Evolutionary conservation across 1,140 invertebrate species (phyloP), one percentile per base, ranked within the genome.

Genomic region (Caenorhabditis elegans): DNA sequence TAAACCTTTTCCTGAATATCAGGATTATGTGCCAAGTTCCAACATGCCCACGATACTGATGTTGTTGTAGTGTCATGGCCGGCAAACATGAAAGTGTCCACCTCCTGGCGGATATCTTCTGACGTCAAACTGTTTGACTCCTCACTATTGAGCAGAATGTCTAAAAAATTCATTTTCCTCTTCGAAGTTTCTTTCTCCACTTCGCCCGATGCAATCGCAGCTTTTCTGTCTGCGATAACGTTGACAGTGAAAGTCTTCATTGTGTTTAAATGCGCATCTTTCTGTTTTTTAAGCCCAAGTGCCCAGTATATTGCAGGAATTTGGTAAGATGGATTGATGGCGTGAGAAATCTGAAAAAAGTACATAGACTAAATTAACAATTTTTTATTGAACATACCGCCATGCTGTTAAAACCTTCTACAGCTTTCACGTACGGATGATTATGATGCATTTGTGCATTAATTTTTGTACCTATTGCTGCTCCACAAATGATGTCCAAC

Each of bases 11-110:
- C 92, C 91, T 95, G 93, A 36, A 92, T 87, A n/a, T 90, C 90
- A 80, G 90, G 90, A 36, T 91, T 88, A 26, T 87, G 83, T 2
- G 90, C 89, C 11, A 92, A 90, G 8, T 92, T 88, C 91, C 90
- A 91, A n/a, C 89, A 85, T 22, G 90, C 86, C 88, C 90, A 92
- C 85, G 93, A 94, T 28, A 94, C 93, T 28, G 93, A 94, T 51
- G 94, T 93, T 0, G 94, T 94, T 0, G 95, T 96, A 0, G 95
- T 97, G 87, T 97, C 95, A 89, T 96, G 95, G 26, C 95, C 77
- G 11, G 60, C 93, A 90, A 94, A 94, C 92, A 94, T 93, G 86
- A 95, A 95, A 0, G 94, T 95, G 88, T 95, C 94, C 36, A 93
- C 94, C 51, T 97, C 93, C 0, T 93, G 91, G 1, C 93, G 65